Base-by-base conservation (phyloP, 2,113 vertebrate genomes). In the Sebastes schlegelii region DNA sequence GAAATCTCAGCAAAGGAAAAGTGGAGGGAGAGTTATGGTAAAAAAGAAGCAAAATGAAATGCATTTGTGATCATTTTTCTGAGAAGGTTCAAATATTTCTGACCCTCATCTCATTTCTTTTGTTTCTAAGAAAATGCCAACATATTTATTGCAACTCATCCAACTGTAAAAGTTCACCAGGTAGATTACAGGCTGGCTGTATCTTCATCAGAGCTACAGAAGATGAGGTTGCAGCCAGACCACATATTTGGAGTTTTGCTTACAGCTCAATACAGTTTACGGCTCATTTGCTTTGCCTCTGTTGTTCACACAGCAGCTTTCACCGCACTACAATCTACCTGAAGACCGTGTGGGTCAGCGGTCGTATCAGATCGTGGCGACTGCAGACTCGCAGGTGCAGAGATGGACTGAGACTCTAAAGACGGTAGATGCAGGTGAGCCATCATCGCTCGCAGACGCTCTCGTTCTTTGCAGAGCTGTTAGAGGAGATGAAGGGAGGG, bases 401-500 rank as follows among this genome's bases (percentile, higher is more conserved):
- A 96, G 95, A 95, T 95, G 86, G 94, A 95, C 93, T 96, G 97
- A 92, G 96, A 94, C 81, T 97, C 96, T 9, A 94, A 94, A 88
- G 96, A 95, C 86, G 97, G 96, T 95, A 98, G 97, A 91, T 97
- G 97, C 93, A 99, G 96, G 96, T 99, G 98, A 96, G 97, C 94
- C 97, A 97, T 97, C 98, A 99, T 99, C 77, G 97, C 98, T 93
- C 96, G 96, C 94, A 99, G 97, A 92, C 97, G 96, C 82, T 97
- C 95, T 0, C 95, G 96, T 95, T 99, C 98, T 95, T 98, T 98
- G 94, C 96, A 96, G 95, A 99, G 97, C 98, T 99, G 96, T 95
- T 93, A 93, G 55, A 93, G 92, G 48, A 77, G 54, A 80, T 14
- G 95, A 92, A 92, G 94, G 92, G 92, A 43, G 23, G 16, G 55